Evolutionary conservation across 2,113 vertebrate species (phyloP).

Genomic region (Bothrops jararaca): DNA sequence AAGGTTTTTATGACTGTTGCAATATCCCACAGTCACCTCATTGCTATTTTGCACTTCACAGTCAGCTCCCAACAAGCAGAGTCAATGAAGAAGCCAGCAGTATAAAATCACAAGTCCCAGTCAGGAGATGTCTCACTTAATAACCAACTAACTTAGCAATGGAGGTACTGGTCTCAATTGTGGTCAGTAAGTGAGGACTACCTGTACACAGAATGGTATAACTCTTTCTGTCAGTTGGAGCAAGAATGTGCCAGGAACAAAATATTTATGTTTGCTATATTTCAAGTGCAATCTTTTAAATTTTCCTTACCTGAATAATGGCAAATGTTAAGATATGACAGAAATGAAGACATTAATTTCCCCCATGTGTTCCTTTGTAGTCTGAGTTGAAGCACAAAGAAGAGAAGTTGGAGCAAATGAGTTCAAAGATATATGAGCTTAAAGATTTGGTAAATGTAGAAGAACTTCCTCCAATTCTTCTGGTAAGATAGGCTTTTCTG

Average conservation of each 20-base stretch:
- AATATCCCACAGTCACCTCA: neutral
- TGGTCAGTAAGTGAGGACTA: neutral
- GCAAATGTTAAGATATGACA: neutral
- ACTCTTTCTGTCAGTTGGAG: neutral
- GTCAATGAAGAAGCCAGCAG: neutral
- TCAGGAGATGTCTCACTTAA: neutral
- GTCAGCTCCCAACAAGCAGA: neutral
- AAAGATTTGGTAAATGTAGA: constrained; percentile 79
- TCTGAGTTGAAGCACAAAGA: constrained; percentile 82
- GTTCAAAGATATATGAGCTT: constrained; percentile 81
- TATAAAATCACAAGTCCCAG: neutral
- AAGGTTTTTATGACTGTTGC: neutral
- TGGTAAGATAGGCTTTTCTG: constrained; percentile 71
- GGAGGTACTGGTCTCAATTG: neutral
- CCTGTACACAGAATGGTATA: neutral
- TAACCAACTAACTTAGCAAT: neutral
- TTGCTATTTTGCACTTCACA: neutral
- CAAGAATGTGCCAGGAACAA: neutral
- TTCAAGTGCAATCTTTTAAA: neutral
- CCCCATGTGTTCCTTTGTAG: constrained; percentile 67
- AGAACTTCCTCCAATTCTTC: constrained; percentile 85
- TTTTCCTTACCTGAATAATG: neutral
- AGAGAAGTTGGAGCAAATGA: constrained; percentile 77
- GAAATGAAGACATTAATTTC: neutral
- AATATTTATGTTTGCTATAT: neutral